A percentile compares a stretch with the other conserved stretches of the same genome.
These are phyloP conservation scores for Ibidorhyncha struthersii DNA, from an alignment of 2,113 vertebrate species.

Conservation along the genomic window DNA sequence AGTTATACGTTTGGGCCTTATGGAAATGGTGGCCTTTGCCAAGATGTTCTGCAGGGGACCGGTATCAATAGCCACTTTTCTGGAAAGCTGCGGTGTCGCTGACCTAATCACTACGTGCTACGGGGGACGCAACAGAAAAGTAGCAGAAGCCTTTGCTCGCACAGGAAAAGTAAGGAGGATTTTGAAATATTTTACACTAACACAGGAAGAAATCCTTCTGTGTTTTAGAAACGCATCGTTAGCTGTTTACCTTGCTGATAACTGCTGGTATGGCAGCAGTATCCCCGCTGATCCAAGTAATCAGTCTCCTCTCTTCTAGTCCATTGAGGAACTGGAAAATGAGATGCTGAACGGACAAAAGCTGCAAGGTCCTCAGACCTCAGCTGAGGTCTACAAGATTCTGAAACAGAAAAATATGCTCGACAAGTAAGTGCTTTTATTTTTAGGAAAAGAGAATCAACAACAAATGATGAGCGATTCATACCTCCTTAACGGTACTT, in stretches of 20 bases:
- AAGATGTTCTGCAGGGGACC: conserved; percentile 81
- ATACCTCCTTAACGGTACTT: not conserved
- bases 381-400: conserved; percentile 74
- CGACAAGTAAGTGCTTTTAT: conserved; percentile 67
- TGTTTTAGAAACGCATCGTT: not conserved
- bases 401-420: conserved; percentile 67
- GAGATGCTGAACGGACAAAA: conserved; percentile 93
- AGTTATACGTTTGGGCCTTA: conserved; percentile 86
- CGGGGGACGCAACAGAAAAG: conserved; percentile 84
- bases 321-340: conserved; percentile 82
- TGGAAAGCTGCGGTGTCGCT: conserved; percentile 89
- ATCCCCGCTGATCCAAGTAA: not conserved
- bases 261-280: not conserved
- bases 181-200: not conserved
- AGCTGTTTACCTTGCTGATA: not conserved
- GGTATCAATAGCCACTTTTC: conserved; percentile 78
- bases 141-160: conserved; percentile 84
- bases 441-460: not conserved
- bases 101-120: conserved; percentile 91
- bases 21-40: conserved; percentile 90
- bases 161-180: conserved; percentile 78
- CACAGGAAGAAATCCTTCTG: not conserved
- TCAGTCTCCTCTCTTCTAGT: conserved; percentile 66
- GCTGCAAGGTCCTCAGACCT: conserved; percentile 87
- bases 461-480: not conserved